Evolutionary conservation across 2,888 invertebrate species (phyloP), one percentile per base, ranked within the genome.

Genomic region (Periphyllus acericola): DNA sequence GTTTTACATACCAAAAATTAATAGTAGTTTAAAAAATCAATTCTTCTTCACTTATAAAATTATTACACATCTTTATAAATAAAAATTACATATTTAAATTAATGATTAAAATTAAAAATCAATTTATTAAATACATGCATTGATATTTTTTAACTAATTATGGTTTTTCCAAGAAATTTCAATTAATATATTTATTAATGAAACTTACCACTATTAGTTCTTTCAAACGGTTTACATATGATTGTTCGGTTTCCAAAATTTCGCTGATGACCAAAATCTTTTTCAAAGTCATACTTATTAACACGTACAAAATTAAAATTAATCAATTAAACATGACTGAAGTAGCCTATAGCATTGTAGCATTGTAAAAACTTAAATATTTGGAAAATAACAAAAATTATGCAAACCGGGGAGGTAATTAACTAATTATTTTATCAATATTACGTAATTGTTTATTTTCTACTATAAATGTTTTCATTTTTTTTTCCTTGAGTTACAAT

Each of bases 151-250:
- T n/a, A n/a, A n/a, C n/a, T n/a, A n/a, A n/a, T n/a, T n/a, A n/a
- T n/a, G n/a, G n/a, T n/a, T n/a, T n/a, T n/a, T n/a, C n/a, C 19
- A 9, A 66, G n/a, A 0, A 55, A 55, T 55, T 55, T 21, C 5
- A 55, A 55, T 55, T 55, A 55, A 5, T 55, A 14, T 21, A 17
- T 55, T 60, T 60, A 60, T 60, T n/a, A 68, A n/a, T 29, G 11
- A 68, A 80, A 74, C 86, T 87, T n/a, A 87, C 86, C 40, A 40
- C 74, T n/a, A 87, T 40, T 32, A 87, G n/a, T 74, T 87, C 86
- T 46, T 40, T 74, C 32, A 87, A 40, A 80, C 66, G 40, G 5
- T 80, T 71, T 29, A 87, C 80, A 36, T 87, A 87, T 40, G 80
- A 87, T 80, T 60, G 19, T 87, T 87, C 86, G 2, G 86, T 81